Evolutionary conservation across 2,113 vertebrate species (phyloP).

Genomic region (Microcebus ravelobensis): DNA sequence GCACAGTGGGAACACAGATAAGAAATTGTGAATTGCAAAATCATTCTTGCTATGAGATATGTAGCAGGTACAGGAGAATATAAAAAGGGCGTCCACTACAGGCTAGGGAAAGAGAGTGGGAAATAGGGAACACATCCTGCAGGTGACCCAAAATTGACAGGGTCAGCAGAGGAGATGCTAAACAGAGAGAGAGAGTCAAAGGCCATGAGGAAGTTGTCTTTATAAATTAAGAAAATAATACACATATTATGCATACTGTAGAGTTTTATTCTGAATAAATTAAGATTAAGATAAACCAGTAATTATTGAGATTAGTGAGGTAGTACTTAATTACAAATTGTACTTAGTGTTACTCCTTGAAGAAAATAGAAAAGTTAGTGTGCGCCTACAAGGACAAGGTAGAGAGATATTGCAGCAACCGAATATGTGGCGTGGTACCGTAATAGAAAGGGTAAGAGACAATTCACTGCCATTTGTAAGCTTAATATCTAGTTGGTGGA

Average conservation of each 20-base stretch:
- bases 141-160: background rate
- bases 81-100: background rate
- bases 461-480: background rate
- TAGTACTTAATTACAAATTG: background rate
- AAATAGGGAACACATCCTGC: background rate
- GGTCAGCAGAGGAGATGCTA: background rate
- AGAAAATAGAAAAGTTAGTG: background rate
- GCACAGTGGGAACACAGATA: background rate
- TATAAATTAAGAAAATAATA: background rate
- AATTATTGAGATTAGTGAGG: background rate
- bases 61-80: too few relatives aligned
- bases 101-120: accelerated
- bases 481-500: background rate
- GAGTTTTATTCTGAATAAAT: background rate
- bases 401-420: background rate
- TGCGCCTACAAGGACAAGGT: background rate
- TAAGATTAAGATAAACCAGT: background rate
- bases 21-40: background rate
- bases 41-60: accelerated
- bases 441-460: background rate
- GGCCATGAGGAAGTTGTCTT: background rate
- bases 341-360: background rate
- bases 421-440: background rate
- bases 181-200: background rate
- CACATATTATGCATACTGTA: background rate